Evolutionary conservation across 1,140 invertebrate species (phyloP).

Genomic region (Cydia fagiglandana): DNA sequence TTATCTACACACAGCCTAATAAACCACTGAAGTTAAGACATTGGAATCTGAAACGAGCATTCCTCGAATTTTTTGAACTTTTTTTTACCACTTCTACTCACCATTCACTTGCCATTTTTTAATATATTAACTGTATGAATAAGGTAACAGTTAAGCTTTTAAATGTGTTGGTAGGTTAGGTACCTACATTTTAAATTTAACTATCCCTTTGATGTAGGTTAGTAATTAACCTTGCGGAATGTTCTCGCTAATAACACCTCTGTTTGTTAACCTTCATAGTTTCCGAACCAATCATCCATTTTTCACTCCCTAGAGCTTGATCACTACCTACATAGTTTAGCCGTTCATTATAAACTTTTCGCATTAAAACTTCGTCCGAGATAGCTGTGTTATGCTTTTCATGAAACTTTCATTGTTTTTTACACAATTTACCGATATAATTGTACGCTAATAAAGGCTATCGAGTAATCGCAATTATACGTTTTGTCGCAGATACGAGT

Average conservation of each 20-base stretch:
- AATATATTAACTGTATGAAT: background rate
- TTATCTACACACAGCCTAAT: too few species aligned
- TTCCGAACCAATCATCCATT: conserved; percentile 14
- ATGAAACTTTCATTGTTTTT: background rate
- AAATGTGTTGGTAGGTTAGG: background rate
- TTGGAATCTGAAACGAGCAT: background rate
- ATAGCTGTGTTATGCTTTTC: conserved; percentile 18
- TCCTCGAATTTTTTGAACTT: too few species aligned
- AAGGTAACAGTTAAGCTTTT: background rate
- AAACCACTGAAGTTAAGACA: background rate
- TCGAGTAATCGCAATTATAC: background rate
- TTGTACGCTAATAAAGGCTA: background rate
- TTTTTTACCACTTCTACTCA: too few species aligned
- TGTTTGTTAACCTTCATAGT: background rate
- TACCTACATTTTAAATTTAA: background rate
- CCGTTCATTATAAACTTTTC: conserved; percentile 30
- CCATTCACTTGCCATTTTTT: too few species aligned
- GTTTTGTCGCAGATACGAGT: too few species aligned
- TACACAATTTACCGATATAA: background rate
- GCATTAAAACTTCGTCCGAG: conserved; percentile 21
- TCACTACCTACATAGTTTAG: conserved; percentile 29
- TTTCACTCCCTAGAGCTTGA: conserved; percentile 21
- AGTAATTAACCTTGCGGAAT: conserved; percentile 6
- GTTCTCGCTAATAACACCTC: conserved; percentile 9
- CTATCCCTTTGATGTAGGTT: background rate